Evolutionary conservation across 2,888 invertebrate genomes (phyloP).

Genomic region (Suillia variegata): DNA sequence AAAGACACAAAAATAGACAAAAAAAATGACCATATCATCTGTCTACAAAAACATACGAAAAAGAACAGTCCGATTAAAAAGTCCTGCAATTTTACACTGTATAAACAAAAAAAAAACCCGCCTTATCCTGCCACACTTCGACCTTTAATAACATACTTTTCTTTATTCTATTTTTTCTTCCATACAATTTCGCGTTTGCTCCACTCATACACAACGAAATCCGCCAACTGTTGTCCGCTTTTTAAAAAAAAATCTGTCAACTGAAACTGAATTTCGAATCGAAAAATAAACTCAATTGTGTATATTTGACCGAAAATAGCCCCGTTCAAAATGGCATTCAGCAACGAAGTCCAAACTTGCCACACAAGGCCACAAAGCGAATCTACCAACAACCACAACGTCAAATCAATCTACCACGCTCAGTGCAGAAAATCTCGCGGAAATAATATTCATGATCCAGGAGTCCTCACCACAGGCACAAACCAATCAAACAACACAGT

Average conservation of each 20-base stretch:
- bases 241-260: constrained; percentile 5
- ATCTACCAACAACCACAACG: constrained; percentile 36
- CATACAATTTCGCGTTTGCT: constrained; percentile 47
- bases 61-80: no score
- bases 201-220: constrained; percentile 50
- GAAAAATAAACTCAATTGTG: no score
- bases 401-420: constrained; percentile 23
- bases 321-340: constrained; percentile 58
- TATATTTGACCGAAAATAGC: no score
- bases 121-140: constrained; percentile 12
- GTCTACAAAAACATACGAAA: no score
- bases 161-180: constrained; percentile 52
- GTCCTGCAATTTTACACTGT: no score
- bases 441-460: constrained; percentile 55
- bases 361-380: constrained; percentile 48
- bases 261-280: constrained; percentile 4
- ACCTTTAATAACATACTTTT: constrained; percentile 53
- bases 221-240: constrained; percentile 35
- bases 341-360: constrained; percentile 48
- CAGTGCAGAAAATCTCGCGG: constrained; percentile 45
- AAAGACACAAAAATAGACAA: no score
- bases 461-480: constrained; percentile 48
- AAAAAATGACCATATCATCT: no score
- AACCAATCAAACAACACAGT: constrained; percentile 25
- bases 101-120: no score